These are phyloP conservation scores for Tetraneura akinire DNA, from an alignment of 1,140 invertebrate genomes.

Conservation along the genomic window DNA sequence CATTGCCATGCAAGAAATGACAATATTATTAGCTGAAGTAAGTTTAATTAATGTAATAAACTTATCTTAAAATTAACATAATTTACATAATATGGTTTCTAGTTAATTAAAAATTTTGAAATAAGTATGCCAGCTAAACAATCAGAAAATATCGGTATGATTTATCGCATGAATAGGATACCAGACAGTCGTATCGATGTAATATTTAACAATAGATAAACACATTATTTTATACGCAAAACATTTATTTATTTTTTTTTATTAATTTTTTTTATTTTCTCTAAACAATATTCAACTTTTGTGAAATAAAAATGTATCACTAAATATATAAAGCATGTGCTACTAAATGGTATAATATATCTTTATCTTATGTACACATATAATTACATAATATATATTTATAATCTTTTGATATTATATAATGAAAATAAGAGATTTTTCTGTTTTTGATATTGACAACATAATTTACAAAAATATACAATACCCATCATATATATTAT, in stretches of 20 bases:
- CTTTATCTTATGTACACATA: constrained; percentile 41
- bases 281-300: constrained; percentile 48
- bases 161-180: constrained; percentile 56
- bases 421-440: constrained; percentile 40
- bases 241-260: constrained; percentile 26
- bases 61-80: not conserved
- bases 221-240: constrained; percentile 27
- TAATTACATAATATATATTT: constrained; percentile 44
- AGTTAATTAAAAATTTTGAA: constrained; percentile 54
- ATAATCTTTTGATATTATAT: constrained; percentile 25
- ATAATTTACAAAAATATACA: constrained; percentile 38
- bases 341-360: constrained; percentile 46
- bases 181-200: constrained; percentile 54
- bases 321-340: constrained; percentile 46
- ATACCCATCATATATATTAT: not conserved
- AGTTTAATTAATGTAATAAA: not conserved
- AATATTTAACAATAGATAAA: constrained; percentile 51
- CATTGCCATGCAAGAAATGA: constrained; percentile 61
- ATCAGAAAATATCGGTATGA: constrained; percentile 53
- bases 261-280: constrained; percentile 25
- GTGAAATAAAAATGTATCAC: constrained; percentile 49
- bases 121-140: constrained; percentile 41
- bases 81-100: constrained; percentile 31
- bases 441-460: constrained; percentile 18
- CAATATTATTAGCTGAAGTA: constrained; percentile 66